phyloP scores from a whole-genome alignment of 2,888 invertebrate genomes.

The Coecobrya sp. region DNA sequence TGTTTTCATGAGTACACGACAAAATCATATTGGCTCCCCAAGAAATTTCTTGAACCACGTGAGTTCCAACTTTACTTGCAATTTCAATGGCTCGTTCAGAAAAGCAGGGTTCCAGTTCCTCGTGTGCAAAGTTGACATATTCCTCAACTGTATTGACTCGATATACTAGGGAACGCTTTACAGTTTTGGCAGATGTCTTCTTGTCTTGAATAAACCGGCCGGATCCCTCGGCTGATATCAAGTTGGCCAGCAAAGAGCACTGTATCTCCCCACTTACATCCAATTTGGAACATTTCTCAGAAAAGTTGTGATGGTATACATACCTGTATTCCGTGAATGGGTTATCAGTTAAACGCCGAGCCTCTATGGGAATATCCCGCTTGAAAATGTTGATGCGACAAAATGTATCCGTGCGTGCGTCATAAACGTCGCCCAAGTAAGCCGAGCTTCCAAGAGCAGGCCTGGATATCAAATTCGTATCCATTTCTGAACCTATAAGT shows the following conservation, averaged over 20 bases:
- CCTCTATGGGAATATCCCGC: slow-evolving; percentile 1
- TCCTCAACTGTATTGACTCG: slow-evolving; percentile 73
- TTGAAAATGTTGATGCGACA: slow-evolving; percentile 66
- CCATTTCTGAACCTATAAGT: no score
- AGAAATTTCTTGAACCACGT: slow-evolving; percentile 67
- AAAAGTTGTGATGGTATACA: slow-evolving; percentile 42
- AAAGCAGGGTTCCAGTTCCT: slow-evolving; percentile 63
- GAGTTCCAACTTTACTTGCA: slow-evolving; percentile 57
- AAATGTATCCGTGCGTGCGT: slow-evolving; percentile 61
- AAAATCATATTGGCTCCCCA: slow-evolving; percentile 75
- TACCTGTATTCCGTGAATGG: slow-evolving; percentile 43
- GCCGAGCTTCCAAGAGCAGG: slow-evolving; percentile 66
- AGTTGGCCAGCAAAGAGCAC: slow-evolving; percentile 53
- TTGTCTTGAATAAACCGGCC: slow-evolving; percentile 56
- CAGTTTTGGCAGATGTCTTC: slow-evolving; percentile 61
- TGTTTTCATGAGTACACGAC: slow-evolving; percentile 53
- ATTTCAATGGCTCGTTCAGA: slow-evolving; percentile 58
- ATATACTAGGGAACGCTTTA: slow-evolving; percentile 69
- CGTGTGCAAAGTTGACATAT: slow-evolving; percentile 63
- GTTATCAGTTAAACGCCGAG: not conserved
- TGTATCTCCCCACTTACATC: slow-evolving; percentile 58
- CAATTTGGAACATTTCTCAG: slow-evolving; percentile 67
- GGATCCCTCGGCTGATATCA: slow-evolving; percentile 44
- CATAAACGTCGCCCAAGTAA: slow-evolving; percentile 65
- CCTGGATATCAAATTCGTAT: no score